These are phyloP conservation scores for Trematocara variabile DNA, from an alignment of 2,113 vertebrate species.

Conservation along the genomic window DNA sequence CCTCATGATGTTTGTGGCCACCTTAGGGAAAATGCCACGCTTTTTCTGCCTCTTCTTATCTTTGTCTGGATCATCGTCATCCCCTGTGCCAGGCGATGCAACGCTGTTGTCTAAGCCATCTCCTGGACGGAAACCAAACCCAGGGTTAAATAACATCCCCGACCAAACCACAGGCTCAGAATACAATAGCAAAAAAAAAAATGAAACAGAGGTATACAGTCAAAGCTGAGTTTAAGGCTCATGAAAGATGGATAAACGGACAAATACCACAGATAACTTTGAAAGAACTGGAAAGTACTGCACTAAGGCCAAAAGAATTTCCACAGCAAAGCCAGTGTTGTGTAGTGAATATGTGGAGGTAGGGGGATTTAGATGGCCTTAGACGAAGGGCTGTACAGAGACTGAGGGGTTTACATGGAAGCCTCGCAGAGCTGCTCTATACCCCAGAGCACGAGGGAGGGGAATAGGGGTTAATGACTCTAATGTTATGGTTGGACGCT, in stretches of 20 bases:
- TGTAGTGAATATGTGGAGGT: conserved; percentile 33
- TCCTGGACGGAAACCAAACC: conserved; percentile 78
- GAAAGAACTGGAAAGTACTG: conserved; percentile 18
- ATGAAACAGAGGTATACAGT: conserved; percentile 5
- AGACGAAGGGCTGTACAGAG: conserved; percentile 42
- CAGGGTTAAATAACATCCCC: conserved; percentile 70
- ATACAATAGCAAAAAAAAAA: not conserved
- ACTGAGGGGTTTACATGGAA: conserved; percentile 51
- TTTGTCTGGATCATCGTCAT: conserved; percentile 98
- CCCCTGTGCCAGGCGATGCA: conserved; percentile 97
- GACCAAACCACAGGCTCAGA: not conserved
- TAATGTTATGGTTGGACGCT: conserved; percentile 66
- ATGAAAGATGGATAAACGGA: conserved; percentile 58
- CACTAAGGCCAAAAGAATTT: conserved; percentile 17
- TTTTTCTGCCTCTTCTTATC: conserved; percentile 99
- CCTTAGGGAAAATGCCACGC: conserved; percentile 98
- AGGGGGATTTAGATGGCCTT: conserved; percentile 61
- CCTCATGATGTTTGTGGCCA: conserved; percentile 99
- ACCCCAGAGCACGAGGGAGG: conserved; percentile 51
- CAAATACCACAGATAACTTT: conserved; percentile 57
- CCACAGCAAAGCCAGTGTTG: conserved; percentile 33
- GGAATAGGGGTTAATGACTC: conserved; percentile 59
- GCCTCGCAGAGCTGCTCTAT: conserved; percentile 46
- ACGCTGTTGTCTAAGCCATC: conserved; percentile 99
- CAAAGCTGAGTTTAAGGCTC: conserved; percentile 40